These are phyloP conservation scores for Darevskia mixta DNA, from an alignment of 2,797 vertebrate genomes.

Conservation along the genomic window DNA sequence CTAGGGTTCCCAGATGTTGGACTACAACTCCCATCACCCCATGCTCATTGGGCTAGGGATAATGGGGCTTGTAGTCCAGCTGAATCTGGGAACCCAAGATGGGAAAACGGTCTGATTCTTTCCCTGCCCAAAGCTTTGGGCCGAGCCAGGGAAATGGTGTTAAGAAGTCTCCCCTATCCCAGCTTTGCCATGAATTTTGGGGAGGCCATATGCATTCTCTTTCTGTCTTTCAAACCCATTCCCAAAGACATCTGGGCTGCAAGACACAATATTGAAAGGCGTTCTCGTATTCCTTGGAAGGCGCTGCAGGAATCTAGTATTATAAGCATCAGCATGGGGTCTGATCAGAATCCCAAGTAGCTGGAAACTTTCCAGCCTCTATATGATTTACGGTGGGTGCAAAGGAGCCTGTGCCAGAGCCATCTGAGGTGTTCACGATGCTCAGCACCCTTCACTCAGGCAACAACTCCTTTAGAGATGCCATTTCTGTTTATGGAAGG, in stretches of 20 bases:
- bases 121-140: not conserved
- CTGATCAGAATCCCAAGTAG: slow-evolving; percentile 38
- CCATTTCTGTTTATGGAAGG: not conserved
- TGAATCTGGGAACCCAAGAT: not conserved
- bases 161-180: not conserved
- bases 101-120: not conserved
- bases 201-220: not conserved
- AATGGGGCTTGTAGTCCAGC: too few species aligned
- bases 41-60: too few species aligned
- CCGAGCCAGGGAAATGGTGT: not conserved
- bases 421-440: not conserved
- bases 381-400: slow-evolving; percentile 16
- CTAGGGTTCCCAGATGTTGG: too few species aligned
- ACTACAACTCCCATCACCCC: too few species aligned
- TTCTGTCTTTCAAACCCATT: not conserved
- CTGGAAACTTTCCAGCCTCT: not conserved
- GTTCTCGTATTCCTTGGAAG: not conserved
- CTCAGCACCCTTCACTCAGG: not conserved
- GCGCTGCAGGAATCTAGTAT: not conserved
- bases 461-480: not conserved
- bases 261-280: not conserved
- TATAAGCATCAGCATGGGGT: not conserved
- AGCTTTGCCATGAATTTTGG: not conserved
- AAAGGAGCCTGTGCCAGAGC: not conserved
- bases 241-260: not conserved